A percentile compares a stretch with the other conserved stretches of the same genome.
Evolutionary conservation across 2,888 invertebrate genomes (phyloP).

Genomic region (Venustoraphidia nigricollis): DNA sequence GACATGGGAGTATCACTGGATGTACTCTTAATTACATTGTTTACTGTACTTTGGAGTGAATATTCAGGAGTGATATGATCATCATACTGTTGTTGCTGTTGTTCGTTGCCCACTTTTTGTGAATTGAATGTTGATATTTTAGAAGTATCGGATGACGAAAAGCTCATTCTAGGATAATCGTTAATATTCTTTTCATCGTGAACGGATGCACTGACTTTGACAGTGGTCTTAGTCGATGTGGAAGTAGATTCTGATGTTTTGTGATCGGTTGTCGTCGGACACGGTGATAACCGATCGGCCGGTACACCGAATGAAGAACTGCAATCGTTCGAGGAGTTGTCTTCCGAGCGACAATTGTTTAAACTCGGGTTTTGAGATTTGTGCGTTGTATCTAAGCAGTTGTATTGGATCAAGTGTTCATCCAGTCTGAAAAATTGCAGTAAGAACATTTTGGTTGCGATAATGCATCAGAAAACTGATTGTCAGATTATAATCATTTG

Average conservation of each 20-base stretch:
- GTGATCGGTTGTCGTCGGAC: background rate
- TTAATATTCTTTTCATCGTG: slow-evolving; percentile 19
- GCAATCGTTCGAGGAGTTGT: slow-evolving; percentile 22
- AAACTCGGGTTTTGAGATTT: slow-evolving; percentile 8
- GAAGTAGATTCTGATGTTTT: slow-evolving; percentile 1
- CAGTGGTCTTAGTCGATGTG: slow-evolving; percentile 4
- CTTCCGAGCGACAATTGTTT: slow-evolving; percentile 12
- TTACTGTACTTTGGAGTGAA: slow-evolving; percentile 15
- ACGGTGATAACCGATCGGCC: slow-evolving; percentile 16
- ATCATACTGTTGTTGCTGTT: slow-evolving; percentile 9
- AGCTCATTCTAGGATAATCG: background rate
- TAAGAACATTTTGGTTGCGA: no score
- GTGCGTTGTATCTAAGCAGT: slow-evolving; percentile 14
- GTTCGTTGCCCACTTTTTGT: slow-evolving; percentile 3
- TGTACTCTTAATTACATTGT: slow-evolving; percentile 28
- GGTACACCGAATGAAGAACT: slow-evolving; percentile 18
- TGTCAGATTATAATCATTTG: no score
- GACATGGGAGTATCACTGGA: slow-evolving; percentile 30
- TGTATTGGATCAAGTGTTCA: slow-evolving; percentile 37
- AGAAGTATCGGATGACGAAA: slow-evolving; percentile 3
- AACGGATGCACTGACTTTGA: slow-evolving; percentile 18
- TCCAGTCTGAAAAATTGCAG: slow-evolving; percentile 33
- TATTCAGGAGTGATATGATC: slow-evolving; percentile 12
- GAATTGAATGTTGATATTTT: slow-evolving; percentile 6
- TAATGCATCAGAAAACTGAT: no score